Conservation (phyloP, 2,113 vertebrate genomes). For the Chionis minor region DNA sequence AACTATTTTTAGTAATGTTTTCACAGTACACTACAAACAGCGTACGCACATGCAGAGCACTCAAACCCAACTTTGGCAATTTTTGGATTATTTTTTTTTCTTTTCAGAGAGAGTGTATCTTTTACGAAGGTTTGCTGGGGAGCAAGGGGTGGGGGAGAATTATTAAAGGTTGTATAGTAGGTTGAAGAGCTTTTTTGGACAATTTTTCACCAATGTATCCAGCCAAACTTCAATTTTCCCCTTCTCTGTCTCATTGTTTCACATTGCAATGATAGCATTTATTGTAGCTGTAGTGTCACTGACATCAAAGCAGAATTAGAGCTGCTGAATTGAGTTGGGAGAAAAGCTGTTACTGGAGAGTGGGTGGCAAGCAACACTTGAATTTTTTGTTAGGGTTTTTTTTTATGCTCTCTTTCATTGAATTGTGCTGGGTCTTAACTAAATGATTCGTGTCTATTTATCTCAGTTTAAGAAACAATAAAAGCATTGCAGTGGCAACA, state of each 20-base stretch:
- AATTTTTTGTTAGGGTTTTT: neutral
- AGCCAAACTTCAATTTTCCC: neutral
- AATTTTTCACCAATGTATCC: neutral
- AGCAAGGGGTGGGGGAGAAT: fast-evolving
- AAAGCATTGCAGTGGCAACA: neutral
- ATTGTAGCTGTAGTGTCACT: neutral
- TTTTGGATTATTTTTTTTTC: neutral
- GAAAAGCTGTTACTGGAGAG: neutral
- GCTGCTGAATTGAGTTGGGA: neutral
- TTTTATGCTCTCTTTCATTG: neutral
- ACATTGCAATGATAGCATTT: neutral
- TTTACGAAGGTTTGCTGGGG: neutral
- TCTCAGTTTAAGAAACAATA: neutral
- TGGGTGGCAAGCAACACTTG: neutral
- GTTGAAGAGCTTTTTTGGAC: neutral
- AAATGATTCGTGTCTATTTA: neutral
- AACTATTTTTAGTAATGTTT: neutral
- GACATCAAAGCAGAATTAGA: neutral
- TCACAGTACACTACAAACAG: neutral
- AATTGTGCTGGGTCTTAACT: neutral
- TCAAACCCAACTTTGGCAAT: neutral
- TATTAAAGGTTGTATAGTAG: neutral
- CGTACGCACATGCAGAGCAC: neutral
- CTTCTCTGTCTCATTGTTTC: neutral
- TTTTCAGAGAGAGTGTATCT: neutral